A percentile compares a stretch with the other conserved stretches of the same genome.
These are phyloP conservation scores for Microplitis manilae DNA, from an alignment of 2,888 invertebrate species.

Conservation along the genomic window DNA sequence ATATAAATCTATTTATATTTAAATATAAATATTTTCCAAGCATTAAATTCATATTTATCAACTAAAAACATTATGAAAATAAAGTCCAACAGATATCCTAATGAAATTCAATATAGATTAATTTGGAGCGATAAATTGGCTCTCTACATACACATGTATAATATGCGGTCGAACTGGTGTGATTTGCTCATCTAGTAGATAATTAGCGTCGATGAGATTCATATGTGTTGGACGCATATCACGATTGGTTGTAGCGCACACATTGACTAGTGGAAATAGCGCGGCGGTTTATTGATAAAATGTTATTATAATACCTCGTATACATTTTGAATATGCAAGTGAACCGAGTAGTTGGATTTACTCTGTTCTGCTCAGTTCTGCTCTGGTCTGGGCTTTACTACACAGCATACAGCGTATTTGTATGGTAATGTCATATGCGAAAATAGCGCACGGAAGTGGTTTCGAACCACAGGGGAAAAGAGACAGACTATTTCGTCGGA, in stretches of 20 bases:
- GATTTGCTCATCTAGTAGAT: conserved; percentile 56
- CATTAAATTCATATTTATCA: background rate
- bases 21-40: background rate
- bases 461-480: conserved; percentile 34
- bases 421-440: conserved; percentile 68
- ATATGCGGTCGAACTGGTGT: conserved; percentile 46
- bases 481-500: conserved; percentile 21
- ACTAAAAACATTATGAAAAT: conserved; percentile 34
- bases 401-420: conserved; percentile 59
- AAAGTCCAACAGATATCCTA: conserved; percentile 46
- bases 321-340: conserved; percentile 67
- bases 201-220: conserved; percentile 66
- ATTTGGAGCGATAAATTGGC: conserved; percentile 42
- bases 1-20: background rate
- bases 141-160: conserved; percentile 31
- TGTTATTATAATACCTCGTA: conserved; percentile 69
- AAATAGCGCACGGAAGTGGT: conserved; percentile 41
- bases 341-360: conserved; percentile 16
- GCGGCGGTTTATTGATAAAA: conserved; percentile 69
- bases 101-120: background rate
- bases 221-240: conserved; percentile 59
- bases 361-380: conserved; percentile 48
- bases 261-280: conserved; percentile 1
- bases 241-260: background rate
- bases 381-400: conserved; percentile 4